A percentile compares a stretch with the other conserved stretches of the same genome.
Evolutionary conservation across 1,140 invertebrate genomes (phyloP).

Genomic region (Platyscapa corneri): DNA sequence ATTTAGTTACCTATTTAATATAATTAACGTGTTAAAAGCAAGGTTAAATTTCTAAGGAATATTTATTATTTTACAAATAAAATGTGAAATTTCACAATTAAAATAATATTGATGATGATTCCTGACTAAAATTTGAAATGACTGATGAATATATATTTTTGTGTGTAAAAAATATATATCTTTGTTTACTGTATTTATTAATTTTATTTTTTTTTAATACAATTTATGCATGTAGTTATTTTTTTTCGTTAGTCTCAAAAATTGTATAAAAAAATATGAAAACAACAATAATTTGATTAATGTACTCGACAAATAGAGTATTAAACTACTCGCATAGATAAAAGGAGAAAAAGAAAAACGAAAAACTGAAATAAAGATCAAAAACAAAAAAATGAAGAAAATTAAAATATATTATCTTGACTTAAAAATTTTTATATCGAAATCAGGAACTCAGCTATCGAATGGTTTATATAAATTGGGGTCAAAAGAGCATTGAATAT

Average conservation of each 20-base stretch:
- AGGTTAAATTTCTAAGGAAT: background rate
- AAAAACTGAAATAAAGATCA: no score
- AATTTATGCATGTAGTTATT: background rate
- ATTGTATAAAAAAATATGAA: background rate
- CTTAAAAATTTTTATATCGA: slow-evolving; percentile 62
- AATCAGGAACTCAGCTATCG: slow-evolving; percentile 56
- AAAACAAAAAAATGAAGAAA: background rate
- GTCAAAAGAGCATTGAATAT: slow-evolving; percentile 61
- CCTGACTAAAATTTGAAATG: background rate
- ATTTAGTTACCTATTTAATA: background rate
- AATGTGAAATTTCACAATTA: background rate
- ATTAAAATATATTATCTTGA: slow-evolving; percentile 25
- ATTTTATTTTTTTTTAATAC: background rate
- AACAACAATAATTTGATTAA: no score
- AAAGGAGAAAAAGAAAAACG: no score
- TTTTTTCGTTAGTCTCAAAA: background rate
- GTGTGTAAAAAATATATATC: no score
- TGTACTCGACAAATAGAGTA: no score
- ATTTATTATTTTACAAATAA: background rate
- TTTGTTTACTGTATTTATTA: background rate
- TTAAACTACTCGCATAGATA: no score
- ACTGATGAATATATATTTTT: background rate
- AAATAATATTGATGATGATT: no score
- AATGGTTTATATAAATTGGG: slow-evolving; percentile 58
- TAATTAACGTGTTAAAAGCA: background rate